Evolutionary conservation across 2,888 invertebrate genomes (phyloP).

Genomic region (Allacma fusca): DNA sequence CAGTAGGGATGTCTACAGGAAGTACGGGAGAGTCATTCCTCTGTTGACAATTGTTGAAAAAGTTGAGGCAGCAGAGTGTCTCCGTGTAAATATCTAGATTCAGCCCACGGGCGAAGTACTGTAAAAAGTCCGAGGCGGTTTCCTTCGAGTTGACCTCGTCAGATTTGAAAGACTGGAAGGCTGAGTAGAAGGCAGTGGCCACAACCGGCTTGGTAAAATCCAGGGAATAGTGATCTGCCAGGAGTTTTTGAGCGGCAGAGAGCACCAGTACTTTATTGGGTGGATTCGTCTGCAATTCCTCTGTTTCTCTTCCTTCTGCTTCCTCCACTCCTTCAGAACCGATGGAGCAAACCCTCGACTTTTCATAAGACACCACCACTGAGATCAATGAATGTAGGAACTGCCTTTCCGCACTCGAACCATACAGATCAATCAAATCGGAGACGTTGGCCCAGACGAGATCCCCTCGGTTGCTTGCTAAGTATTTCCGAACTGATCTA

Average conservation of each 20-base stretch:
- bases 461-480: constrained; percentile 43
- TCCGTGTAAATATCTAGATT: neutral
- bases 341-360: neutral
- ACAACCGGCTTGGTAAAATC: constrained; percentile 52
- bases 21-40: no score
- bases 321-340: neutral
- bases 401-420: constrained; percentile 57
- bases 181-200: constrained; percentile 51
- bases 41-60: no score
- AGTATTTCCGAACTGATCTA: constrained; percentile 66
- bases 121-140: no score
- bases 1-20: no score
- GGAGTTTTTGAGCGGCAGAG: constrained; percentile 45
- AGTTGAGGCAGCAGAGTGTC: no score
- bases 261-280: constrained; percentile 24
- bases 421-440: constrained; percentile 53
- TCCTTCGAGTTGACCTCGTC: no score
- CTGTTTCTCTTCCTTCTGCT: no score
- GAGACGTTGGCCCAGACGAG: constrained; percentile 53
- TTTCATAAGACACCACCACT: constrained; percentile 48
- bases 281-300: no score
- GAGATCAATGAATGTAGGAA: constrained; percentile 59
- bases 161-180: constrained; percentile 49
- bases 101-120: neutral
- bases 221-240: constrained; percentile 48